phyloP scores from a whole-genome alignment of 2,797 vertebrate species.

The Silurus lanzhouensis region DNA sequence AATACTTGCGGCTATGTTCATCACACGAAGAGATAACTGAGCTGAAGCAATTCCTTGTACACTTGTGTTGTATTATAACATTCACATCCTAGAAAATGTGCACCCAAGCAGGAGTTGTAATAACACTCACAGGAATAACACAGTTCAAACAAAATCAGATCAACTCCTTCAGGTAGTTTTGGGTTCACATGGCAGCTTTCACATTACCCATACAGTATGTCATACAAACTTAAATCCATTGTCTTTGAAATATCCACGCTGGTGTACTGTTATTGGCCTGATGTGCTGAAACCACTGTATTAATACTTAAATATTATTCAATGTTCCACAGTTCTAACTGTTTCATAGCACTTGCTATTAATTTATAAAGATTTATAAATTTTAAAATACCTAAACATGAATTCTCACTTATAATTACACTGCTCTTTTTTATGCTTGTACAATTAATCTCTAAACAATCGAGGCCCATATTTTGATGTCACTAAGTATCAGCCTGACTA shows the following conservation, averaged over 20 bases:
- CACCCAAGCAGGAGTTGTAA: too few relatives aligned
- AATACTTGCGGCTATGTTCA: too few relatives aligned
- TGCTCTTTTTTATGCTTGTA: background rate
- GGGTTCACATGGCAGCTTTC: too few relatives aligned
- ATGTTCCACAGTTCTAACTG: background rate
- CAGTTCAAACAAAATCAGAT: too few relatives aligned
- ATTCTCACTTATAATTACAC: background rate
- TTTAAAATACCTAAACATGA: background rate
- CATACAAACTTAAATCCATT: too few relatives aligned
- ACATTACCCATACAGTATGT: too few relatives aligned
- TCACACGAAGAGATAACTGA: too few relatives aligned
- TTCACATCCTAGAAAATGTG: too few relatives aligned
- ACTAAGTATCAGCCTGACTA: background rate
- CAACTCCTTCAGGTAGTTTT: too few relatives aligned
- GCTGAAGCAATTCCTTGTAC: too few relatives aligned
- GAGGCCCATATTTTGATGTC: background rate
- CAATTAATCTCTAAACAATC: background rate
- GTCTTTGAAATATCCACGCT: background rate
- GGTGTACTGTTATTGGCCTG: background rate
- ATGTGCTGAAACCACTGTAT: background rate
- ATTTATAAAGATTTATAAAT: background rate
- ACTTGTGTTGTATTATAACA: too few relatives aligned
- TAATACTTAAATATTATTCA: background rate
- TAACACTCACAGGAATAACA: too few relatives aligned
- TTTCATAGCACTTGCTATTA: background rate